Evolutionary conservation across 2,888 invertebrate species (phyloP).

Genomic region (Ectemnius continuus): DNA sequence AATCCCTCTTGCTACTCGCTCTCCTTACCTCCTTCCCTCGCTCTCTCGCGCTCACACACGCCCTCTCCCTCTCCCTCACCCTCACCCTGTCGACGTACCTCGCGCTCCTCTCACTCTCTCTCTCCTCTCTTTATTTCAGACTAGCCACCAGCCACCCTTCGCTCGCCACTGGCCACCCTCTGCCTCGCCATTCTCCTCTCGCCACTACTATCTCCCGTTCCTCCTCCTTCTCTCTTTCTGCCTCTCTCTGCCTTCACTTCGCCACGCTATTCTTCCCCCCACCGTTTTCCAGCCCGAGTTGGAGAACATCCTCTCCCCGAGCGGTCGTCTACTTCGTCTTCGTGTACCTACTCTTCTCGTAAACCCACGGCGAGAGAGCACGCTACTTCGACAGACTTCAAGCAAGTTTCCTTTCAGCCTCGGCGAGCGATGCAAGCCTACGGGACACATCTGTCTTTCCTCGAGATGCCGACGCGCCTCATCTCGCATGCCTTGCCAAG

Average conservation of each 20-base stretch:
- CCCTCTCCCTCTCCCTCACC: slow-evolving; percentile 13
- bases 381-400: too few species aligned
- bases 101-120: slow-evolving; percentile 3
- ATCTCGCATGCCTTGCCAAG: background rate
- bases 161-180: slow-evolving; percentile 26
- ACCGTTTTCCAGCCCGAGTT: too few species aligned
- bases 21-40: background rate
- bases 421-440: background rate
- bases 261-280: background rate
- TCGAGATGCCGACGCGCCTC: background rate
- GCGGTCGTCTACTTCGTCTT: too few species aligned
- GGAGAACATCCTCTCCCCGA: too few species aligned
- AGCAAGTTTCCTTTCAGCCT: background rate
- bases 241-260: background rate
- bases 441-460: background rate
- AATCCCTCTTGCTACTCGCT: slow-evolving; percentile 29
- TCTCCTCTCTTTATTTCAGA: background rate
- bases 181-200: background rate
- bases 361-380: background rate
- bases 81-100: background rate
- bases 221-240: background rate
- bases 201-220: background rate
- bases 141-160: slow-evolving; percentile 18
- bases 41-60: slow-evolving; percentile 13
- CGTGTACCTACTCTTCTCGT: background rate